Percentiles rank a stretch among this genome's conserved stretches.
Evolutionary conservation across 2,113 vertebrate species (phyloP).

Genomic region (Myanophis thanlyinensis): DNA sequence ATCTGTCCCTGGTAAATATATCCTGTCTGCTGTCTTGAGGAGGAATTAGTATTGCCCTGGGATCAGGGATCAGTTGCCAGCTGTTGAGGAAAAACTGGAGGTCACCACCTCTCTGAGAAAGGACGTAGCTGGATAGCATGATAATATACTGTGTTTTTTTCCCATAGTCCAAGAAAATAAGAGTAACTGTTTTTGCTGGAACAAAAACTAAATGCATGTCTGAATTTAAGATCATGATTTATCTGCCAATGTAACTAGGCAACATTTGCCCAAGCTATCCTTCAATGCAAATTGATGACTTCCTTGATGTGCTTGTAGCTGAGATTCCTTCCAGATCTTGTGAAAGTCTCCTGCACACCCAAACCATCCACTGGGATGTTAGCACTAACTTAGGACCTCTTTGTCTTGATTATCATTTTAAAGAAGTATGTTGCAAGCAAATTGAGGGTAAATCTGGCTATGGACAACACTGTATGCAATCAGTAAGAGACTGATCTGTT

Average conservation of each 20-base stretch:
- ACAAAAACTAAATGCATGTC: background rate
- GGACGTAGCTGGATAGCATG: background rate
- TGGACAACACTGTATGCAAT: background rate
- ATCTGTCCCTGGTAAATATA: background rate
- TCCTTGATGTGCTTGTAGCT: background rate
- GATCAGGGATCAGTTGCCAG: background rate
- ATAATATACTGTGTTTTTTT: background rate
- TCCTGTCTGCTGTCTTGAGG: background rate
- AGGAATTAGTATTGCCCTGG: background rate
- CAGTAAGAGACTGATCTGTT: background rate
- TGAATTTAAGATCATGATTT: background rate
- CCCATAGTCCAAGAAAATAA: background rate
- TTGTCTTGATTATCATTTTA: background rate
- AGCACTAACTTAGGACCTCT: background rate
- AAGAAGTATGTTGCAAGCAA: background rate
- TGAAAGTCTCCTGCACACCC: background rate
- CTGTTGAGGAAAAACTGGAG: background rate
- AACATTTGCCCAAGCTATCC: background rate
- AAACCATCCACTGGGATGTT: background rate
- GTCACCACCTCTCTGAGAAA: background rate
- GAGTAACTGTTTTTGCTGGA: background rate
- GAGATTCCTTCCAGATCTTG: background rate
- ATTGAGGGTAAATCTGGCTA: background rate
- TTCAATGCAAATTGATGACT: background rate
- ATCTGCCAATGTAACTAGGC: background rate